A percentile compares a stretch with the other conserved stretches of the same genome.
Conservation (phyloP, 1,140 invertebrate species). For the Condylostylus longicornis region DNA sequence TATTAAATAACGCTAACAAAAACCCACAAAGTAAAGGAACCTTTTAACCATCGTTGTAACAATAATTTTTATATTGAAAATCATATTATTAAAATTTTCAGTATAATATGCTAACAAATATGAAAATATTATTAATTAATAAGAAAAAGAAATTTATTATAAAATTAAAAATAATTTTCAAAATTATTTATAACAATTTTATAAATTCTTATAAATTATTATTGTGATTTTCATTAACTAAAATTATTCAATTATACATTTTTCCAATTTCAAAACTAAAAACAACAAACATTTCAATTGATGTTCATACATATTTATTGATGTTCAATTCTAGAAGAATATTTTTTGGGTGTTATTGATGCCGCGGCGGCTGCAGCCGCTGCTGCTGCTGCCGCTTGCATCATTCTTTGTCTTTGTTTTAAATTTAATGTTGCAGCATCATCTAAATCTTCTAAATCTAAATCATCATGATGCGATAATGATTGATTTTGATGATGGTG, state of each 20-base stretch:
- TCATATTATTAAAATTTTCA: no score
- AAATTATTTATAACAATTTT: neutral
- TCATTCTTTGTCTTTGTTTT: constrained; percentile 15
- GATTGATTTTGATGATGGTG: constrained; percentile 4
- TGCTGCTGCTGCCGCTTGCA: constrained; percentile 6
- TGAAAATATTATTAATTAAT: no score
- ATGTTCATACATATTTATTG: neutral
- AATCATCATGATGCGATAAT: constrained; percentile 18
- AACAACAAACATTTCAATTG: neutral
- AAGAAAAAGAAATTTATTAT: no score
- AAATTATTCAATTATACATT: neutral
- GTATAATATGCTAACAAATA: no score
- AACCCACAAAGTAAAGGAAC: no score
- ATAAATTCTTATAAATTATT: constrained; percentile 5
- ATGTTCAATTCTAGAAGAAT: neutral
- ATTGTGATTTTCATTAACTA: constrained; percentile 1
- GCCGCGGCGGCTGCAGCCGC: neutral
- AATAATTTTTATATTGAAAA: no score
- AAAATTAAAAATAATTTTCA: no score
- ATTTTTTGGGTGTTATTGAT: neutral
- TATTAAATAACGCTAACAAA: no score
- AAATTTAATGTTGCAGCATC: constrained; percentile 26
- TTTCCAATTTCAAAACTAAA: neutral
- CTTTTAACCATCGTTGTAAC: no score
- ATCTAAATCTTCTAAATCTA: constrained; percentile 29